Percentiles rank a stretch among this genome's conserved stretches.
phyloP scores from a whole-genome alignment of 2,113 vertebrate genomes.

The Phylloscopus trochilus region DNA sequence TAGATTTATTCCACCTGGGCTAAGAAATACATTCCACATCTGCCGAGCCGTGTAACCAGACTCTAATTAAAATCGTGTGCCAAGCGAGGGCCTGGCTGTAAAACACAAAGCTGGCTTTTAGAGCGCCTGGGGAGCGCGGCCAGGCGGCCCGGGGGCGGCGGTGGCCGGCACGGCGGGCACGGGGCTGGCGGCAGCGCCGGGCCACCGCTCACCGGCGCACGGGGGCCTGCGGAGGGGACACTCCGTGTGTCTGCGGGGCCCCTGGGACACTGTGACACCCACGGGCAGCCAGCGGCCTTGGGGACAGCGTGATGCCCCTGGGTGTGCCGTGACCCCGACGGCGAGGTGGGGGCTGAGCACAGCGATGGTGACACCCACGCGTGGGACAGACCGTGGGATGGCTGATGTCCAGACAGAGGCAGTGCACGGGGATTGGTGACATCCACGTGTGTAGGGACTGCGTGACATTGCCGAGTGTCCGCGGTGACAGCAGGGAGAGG shows the following conservation, averaged over 20 bases:
- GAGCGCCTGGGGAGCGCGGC: constrained; percentile 31
- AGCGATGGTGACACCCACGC: background rate
- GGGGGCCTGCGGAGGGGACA: background rate
- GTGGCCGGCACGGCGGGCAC: background rate
- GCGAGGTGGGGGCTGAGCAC: fast-evolving
- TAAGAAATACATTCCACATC: constrained; percentile 79
- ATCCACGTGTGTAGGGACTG: fast-evolving
- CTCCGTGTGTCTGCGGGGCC: fast-evolving
- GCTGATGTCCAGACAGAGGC: background rate
- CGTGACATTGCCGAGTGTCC: background rate
- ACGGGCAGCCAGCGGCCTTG: fast-evolving
- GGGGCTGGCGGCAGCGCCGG: background rate
- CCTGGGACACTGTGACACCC: background rate
- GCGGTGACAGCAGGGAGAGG: background rate
- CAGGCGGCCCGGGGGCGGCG: background rate
- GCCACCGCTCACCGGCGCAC: background rate
- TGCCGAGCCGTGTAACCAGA: constrained; percentile 74
- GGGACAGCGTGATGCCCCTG: background rate
- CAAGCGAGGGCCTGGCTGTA: constrained; percentile 56
- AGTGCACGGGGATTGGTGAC: background rate
- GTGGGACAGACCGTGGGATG: fast-evolving
- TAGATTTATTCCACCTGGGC: constrained; percentile 81
- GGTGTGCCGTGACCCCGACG: background rate
- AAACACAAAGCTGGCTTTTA: constrained; percentile 78
- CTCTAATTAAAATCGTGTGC: constrained; percentile 82